Base-by-base conservation (phyloP, 2,888 invertebrate species). In the Eulithis testata region DNA sequence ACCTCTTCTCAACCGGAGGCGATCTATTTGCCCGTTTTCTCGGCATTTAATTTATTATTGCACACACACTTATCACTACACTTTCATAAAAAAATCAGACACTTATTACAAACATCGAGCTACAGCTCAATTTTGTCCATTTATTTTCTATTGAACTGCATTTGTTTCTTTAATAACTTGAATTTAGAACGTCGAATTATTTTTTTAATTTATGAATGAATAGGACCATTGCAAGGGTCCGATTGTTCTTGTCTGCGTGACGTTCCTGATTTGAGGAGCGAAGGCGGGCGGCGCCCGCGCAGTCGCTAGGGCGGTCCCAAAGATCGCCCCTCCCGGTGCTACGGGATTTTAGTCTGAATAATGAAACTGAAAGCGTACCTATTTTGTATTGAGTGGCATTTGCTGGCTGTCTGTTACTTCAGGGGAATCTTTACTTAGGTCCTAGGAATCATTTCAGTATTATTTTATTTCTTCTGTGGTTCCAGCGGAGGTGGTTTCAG, bases 211-310 rank as follows among this genome's bases (percentile, higher is more conserved):
- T 73, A 0, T 5, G 40, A 11, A 40, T 68, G 14, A 43, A 67
- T 14, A 40, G 40, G 36, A 44, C 49, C 55, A 56, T 61, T 65
- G 50, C 49, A 53, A 56, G 78, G 77, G 77, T 71, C 63, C 74
- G 74, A 75, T 73, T 72, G 78, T 75, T 81, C 78, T 76, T 78
- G 75, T 74, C 77, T 64, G 76, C 79, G 80, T 83, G 82, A 80
- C 84, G 82, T 82, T 80, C 81, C 76, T 78, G 80, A 84, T 87
- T 82, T 86, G 87, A 82, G 78, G 68, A 49, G 76, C 80, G 83
- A 86, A 84, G 88, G 88, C 89, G 86, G 91, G 90, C 90, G 90
- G 90, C 85, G 78, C 74, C 70, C 56, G 68, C 68, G 70, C 67
- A 65, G 49, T 64, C 43, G 58, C 55, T 79, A 85, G 91, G 92